Evolutionary conservation across 1,140 invertebrate genomes (phyloP).

Genomic region (Bombus superbus): DNA sequence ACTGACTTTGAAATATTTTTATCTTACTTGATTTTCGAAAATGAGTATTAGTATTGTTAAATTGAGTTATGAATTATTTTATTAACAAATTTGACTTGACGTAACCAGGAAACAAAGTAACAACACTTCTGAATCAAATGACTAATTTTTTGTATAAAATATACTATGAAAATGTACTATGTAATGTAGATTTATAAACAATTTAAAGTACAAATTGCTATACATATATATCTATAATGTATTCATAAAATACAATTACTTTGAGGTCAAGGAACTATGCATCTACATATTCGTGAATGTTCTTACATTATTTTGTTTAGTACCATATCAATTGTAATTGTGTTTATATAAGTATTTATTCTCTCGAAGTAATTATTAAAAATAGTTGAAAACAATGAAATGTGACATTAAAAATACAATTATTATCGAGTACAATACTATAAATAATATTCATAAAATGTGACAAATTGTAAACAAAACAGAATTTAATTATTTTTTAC

Average conservation of each 20-base stretch:
- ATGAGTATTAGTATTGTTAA: background rate
- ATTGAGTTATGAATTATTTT: background rate
- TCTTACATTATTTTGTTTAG: conserved; percentile 20
- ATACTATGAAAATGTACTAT: conserved; percentile 7
- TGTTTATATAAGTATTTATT: conserved; percentile 6
- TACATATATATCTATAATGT: conserved; percentile 3
- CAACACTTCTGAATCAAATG: background rate
- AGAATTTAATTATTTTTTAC: conserved; percentile 2
- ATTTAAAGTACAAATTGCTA: conserved; percentile 33
- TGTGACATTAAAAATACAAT: conserved; percentile 6
- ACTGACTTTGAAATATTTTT: background rate
- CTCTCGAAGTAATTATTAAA: background rate
- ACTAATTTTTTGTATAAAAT: conserved; percentile 29
- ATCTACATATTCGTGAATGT: background rate
- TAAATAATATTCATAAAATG: background rate
- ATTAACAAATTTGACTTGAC: conserved; percentile 2
- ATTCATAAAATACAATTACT: conserved; percentile 32
- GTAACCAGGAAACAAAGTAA: background rate
- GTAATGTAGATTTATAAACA: conserved; percentile 27
- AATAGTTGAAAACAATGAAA: background rate
- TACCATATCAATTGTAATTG: conserved; percentile 18
- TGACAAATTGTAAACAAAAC: background rate
- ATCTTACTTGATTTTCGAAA: background rate
- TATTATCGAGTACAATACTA: background rate
- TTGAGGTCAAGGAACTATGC: background rate